These are phyloP conservation scores for Plebejus argus DNA, from an alignment of 2,888 invertebrate genomes.

Conservation along the genomic window DNA sequence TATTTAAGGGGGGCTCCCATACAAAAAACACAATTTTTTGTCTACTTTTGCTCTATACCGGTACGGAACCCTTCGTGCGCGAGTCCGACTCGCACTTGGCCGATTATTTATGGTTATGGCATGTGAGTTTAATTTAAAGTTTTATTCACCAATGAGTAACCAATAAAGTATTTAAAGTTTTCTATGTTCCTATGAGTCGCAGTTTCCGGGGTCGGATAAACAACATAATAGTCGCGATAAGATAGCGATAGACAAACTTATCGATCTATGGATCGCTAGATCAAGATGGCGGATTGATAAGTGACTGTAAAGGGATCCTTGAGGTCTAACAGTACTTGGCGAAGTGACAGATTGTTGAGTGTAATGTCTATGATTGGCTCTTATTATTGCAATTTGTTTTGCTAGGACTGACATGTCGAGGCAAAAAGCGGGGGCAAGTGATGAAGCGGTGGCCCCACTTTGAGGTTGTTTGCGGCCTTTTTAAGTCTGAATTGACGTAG, in stretches of 20 bases:
- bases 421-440: neutral
- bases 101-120: too few species aligned
- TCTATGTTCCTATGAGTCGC: neutral
- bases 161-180: neutral
- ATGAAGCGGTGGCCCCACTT: too few species aligned
- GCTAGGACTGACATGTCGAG: neutral
- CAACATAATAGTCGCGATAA: neutral
- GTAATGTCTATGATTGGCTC: neutral
- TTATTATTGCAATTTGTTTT: neutral
- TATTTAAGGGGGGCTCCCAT: too few species aligned
- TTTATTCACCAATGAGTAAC: neutral
- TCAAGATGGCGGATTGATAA: slow-evolving; percentile 7
- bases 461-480: too few species aligned
- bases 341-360: neutral
- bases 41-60: too few species aligned
- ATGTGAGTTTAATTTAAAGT: neutral
- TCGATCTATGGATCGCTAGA: slow-evolving; percentile 1
- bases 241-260: neutral
- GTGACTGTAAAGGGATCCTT: slow-evolving; percentile 25
- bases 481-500: too few species aligned
- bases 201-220: neutral
- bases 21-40: too few species aligned
- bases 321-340: neutral
- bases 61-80: too few species aligned
- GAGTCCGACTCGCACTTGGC: too few species aligned